Evolutionary conservation across 2,113 vertebrate genomes (phyloP).

Genomic region (Sciurus niger): DNA sequence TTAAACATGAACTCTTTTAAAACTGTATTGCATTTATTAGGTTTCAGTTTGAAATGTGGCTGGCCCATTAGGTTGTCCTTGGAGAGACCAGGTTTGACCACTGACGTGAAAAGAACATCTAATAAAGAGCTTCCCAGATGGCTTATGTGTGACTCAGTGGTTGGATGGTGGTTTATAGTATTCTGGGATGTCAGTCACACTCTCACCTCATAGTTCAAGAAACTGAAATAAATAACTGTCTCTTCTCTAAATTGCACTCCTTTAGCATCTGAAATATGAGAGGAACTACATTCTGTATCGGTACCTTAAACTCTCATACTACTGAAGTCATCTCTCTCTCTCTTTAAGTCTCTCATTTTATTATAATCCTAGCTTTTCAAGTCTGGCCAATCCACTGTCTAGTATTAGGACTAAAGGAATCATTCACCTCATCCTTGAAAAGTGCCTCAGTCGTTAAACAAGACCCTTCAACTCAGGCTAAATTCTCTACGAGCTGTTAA

Average conservation of each 20-base stretch:
- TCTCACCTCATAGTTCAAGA: not conserved
- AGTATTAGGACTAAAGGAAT: not conserved
- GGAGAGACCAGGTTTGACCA: conserved; percentile 39
- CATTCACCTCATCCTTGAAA: conserved; percentile 28
- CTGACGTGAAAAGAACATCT: conserved; percentile 16
- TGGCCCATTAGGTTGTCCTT: not conserved
- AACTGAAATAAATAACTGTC: not conserved
- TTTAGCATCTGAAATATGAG: conserved; percentile 1
- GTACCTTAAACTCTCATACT: not conserved
- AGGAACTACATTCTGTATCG: not conserved
- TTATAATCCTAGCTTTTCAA: not conserved
- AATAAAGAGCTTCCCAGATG: not conserved
- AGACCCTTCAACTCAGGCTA: not conserved
- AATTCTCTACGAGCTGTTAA: conserved; percentile 11
- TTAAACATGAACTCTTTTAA: conserved; percentile 62
- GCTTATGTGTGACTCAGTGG: not conserved
- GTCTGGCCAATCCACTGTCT: conserved; percentile 1
- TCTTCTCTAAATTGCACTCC: not conserved
- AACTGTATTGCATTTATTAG: conserved; percentile 37
- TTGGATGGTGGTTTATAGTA: not conserved
- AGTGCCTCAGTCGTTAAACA: not conserved
- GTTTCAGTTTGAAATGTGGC: conserved; percentile 47
- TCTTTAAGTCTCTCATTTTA: not conserved
- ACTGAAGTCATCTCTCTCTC: not conserved
- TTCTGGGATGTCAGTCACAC: not conserved